phyloP scores from a whole-genome alignment of 2,797 vertebrate species.

The Yasuhikotakia modesta region DNA sequence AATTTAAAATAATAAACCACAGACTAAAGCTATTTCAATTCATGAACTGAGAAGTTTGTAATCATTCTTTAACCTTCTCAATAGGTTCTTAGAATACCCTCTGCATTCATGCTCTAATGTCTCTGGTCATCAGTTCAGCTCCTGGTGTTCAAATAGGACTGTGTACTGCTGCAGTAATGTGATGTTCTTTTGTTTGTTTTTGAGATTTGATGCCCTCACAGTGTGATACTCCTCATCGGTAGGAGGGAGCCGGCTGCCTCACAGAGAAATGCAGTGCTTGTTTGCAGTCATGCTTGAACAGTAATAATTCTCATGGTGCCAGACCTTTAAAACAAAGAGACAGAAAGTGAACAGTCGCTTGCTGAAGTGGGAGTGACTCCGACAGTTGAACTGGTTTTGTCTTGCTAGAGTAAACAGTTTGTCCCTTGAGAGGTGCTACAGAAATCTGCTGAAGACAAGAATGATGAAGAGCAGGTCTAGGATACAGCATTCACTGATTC shows the following conservation, averaged over 20 bases:
- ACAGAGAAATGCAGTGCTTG: conserved; percentile 46
- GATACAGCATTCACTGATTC: not conserved
- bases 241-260: conserved; percentile 48
- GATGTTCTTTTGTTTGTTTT: conserved; percentile 55
- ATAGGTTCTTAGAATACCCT: not conserved
- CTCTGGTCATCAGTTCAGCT: not conserved
- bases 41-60: not conserved
- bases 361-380: conserved; percentile 49
- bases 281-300: conserved; percentile 56
- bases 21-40: conserved; percentile 9
- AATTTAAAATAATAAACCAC: not conserved
- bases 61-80: conserved; percentile 26
- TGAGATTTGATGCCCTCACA: conserved; percentile 47
- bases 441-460: conserved; percentile 19
- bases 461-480: conserved; percentile 21
- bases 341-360: conserved; percentile 51
- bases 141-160: conserved; percentile 41
- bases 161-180: conserved; percentile 46
- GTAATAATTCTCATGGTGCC: conserved; percentile 56
- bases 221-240: conserved; percentile 38
- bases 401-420: conserved; percentile 57
- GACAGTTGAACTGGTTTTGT: conserved; percentile 52
- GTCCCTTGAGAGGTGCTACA: conserved; percentile 45
- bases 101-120: conserved; percentile 17
- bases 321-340: conserved; percentile 62